Evolutionary conservation across 37 sponge, comb jelly and placozoan genomes (phyloP).

Genomic region (Beroe forskalii): DNA sequence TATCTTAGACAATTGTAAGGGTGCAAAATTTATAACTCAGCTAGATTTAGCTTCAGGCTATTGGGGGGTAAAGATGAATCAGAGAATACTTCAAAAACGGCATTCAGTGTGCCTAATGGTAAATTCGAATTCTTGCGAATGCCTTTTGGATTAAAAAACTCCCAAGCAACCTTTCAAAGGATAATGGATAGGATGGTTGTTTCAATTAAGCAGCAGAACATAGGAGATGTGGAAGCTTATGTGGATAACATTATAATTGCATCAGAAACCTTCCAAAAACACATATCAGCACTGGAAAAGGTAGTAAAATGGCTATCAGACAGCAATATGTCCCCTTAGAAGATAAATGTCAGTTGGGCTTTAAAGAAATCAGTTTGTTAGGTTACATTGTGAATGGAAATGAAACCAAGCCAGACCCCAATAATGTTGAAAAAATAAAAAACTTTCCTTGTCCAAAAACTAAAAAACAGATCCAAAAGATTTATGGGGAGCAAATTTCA

Average conservation of each 20-base stretch:
- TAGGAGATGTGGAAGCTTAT: conserved; percentile 13
- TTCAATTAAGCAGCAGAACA: neutral
- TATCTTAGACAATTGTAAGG: conserved; percentile 3
- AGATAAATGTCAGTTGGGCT: conserved; percentile 64
- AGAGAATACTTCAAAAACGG: conserved; percentile 66
- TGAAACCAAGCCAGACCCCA: neutral
- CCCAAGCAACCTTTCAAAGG: conserved; percentile 69
- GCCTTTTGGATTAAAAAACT: conserved; percentile 66
- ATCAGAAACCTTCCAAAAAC: conserved; percentile 39
- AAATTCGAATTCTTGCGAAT: conserved; percentile 64
- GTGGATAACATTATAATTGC: conserved; percentile 66
- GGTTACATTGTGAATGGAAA: neutral
- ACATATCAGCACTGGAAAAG: conserved; percentile 15
- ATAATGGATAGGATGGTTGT: conserved; percentile 47
- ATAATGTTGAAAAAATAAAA: neutral
- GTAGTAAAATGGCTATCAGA: conserved; percentile 48
- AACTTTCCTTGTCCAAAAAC: neutral
- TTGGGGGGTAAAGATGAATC: conserved; percentile 63
- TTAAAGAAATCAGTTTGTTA: neutral
- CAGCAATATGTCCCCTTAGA: conserved; percentile 51
- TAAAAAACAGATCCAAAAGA: conserved; percentile 10
- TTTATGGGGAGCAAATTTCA: conserved; percentile 38
- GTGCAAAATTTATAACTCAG: conserved; percentile 54
- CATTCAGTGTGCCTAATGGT: conserved; percentile 65
- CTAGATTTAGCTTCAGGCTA: conserved; percentile 67